Evolutionary conservation across 2,797 vertebrate genomes (phyloP).

Genomic region (Tragelaphus oryx): DNA sequence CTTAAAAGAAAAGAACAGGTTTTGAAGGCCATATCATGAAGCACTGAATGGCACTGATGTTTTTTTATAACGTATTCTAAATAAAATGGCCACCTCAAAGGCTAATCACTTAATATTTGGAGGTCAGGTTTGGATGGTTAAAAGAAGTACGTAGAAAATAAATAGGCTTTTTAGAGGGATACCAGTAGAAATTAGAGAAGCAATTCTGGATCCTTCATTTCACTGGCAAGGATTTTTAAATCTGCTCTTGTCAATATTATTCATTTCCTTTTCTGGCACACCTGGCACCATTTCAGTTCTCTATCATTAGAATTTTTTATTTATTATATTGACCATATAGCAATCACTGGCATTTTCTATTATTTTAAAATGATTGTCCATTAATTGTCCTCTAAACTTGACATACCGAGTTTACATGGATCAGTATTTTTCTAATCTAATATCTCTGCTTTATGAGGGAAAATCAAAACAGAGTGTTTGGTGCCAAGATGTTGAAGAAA

Average conservation of each 20-base stretch:
- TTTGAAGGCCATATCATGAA: neutral
- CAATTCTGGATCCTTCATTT: neutral
- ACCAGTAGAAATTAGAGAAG: neutral
- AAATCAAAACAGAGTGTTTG: neutral
- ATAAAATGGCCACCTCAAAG: neutral
- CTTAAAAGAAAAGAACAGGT: neutral
- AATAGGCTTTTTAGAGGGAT: neutral
- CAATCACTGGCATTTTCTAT: neutral
- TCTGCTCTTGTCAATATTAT: neutral
- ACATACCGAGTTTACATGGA: neutral
- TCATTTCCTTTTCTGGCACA: neutral
- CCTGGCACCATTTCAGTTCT: neutral
- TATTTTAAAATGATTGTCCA: neutral
- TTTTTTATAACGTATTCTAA: neutral
- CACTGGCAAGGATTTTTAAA: constrained; percentile 14
- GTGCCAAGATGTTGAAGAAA: neutral
- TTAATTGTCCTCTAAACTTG: neutral
- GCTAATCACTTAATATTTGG: neutral
- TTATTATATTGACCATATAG: neutral
- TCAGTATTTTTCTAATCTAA: neutral
- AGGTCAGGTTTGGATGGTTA: neutral
- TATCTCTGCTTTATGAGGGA: neutral
- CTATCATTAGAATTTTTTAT: neutral
- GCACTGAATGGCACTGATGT: neutral
- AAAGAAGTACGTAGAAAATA: neutral